phyloP scores from a whole-genome alignment of 2,888 invertebrate species.

The Hydraecia micacea region DNA sequence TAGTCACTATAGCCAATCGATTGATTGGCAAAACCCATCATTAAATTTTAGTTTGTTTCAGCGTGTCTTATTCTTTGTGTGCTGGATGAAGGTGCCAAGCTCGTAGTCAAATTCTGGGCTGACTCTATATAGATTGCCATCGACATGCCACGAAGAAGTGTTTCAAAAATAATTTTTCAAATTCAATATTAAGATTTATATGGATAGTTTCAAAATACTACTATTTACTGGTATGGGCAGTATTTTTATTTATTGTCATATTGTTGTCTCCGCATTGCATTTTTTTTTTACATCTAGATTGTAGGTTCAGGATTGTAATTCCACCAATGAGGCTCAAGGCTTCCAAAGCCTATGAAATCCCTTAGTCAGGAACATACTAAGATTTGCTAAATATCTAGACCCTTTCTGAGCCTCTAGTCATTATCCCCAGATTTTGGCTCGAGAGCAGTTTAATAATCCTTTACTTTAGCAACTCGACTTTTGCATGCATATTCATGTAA shows the following conservation, averaged over 20 bases:
- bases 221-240: not conserved
- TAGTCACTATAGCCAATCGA: too few relatives aligned
- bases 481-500: slow-evolving; percentile 47
- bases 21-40: too few relatives aligned
- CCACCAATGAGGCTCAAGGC: slow-evolving; percentile 7
- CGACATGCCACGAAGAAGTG: too few relatives aligned
- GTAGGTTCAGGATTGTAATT: not conserved
- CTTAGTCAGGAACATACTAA: slow-evolving; percentile 42
- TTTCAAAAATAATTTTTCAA: not conserved
- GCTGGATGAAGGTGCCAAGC: too few relatives aligned
- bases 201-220: not conserved
- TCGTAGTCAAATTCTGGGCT: too few relatives aligned
- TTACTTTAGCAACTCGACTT: slow-evolving; percentile 32
- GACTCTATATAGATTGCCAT: too few relatives aligned
- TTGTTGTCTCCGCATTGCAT: not conserved
- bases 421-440: slow-evolving; percentile 43
- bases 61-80: too few relatives aligned
- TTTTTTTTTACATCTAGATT: not conserved
- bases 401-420: slow-evolving; percentile 44
- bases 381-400: slow-evolving; percentile 57
- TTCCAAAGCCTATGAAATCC: slow-evolving; percentile 37
- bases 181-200: not conserved
- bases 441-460: slow-evolving; percentile 45
- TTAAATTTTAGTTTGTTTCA: not conserved
- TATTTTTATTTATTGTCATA: not conserved